Base-by-base conservation (phyloP, 1,140 invertebrate genomes). In the Adoxophyes honmai region DNA sequence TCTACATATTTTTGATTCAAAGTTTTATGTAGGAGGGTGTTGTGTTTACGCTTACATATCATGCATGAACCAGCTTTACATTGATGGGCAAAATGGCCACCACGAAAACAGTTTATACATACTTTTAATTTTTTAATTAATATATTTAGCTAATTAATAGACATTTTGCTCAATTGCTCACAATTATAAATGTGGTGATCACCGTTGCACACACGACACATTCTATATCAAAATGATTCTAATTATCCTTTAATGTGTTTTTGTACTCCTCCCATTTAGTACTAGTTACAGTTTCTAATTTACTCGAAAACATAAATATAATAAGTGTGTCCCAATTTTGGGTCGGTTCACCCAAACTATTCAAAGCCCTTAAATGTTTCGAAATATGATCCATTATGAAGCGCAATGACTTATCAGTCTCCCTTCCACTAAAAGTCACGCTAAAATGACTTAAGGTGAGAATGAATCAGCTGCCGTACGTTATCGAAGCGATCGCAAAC, bases 61-160 rank as follows among this genome's bases (percentile, higher is more conserved):
- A 6, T 5, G 13, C 48, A 52, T n/a, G 48, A 13, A 15, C 48
- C 21, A 5, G 11, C n/a, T 10, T 48, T 48, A 33, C 42, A 48
- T 33, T 48, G 42, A 18, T 48, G 42, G 9, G 42, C 42, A 48
- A 48, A 48, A 48, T 48, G 42, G 1, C 42, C 42, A 11, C 42
- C 21, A 48, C 42, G 42, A 21, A 48, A 33, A 48, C 42, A 48
- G 11, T 48, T 48, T 1, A 48, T 33, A 9, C 42, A 48, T 15
- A 48, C 16, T 15, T 8, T 48, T 48, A 48, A 33, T 21, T 18
- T 10, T 28, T 3, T 8, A 10, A 48, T 33, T 15, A 18, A 48
- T 10, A 2, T 21, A 48, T 48, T 48, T 48, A 15, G 42, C 8
- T 48, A 15, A 9, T 48, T 11, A 1, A 13, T 11, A 13, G 36